These are phyloP conservation scores for Drosophila incognita DNA, from an alignment of 2,888 invertebrate genomes.

Conservation along the genomic window DNA sequence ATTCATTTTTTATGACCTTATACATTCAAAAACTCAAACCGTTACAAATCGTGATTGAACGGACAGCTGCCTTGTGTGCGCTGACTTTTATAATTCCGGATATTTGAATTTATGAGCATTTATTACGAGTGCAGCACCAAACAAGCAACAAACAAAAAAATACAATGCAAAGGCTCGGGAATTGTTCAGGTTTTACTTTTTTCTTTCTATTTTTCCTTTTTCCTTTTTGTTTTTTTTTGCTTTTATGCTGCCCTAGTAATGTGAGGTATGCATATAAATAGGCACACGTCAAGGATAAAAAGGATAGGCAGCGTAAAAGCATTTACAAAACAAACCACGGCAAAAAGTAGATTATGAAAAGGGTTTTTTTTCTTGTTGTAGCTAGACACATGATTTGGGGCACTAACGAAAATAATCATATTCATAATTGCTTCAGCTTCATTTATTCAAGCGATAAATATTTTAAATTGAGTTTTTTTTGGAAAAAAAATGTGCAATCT, in stretches of 20 bases:
- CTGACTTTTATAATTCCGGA: slow-evolving; percentile 37
- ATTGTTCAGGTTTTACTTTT: slow-evolving; percentile 1
- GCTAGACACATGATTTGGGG: slow-evolving; percentile 34
- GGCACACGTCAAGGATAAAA: slow-evolving; percentile 11
- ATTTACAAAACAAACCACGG: slow-evolving; percentile 29
- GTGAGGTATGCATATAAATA: slow-evolving; percentile 23
- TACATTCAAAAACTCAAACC: neutral
- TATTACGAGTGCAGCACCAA: slow-evolving; percentile 40
- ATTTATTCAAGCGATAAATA: slow-evolving; percentile 2
- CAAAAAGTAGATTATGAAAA: slow-evolving; percentile 45
- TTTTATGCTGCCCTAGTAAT: slow-evolving; percentile 42
- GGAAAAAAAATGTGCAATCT: neutral
- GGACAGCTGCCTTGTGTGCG: slow-evolving; percentile 33
- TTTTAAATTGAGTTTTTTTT: slow-evolving; percentile 6
- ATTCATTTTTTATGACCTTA: slow-evolving; percentile 28
- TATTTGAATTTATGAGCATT: slow-evolving; percentile 37
- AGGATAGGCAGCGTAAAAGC: slow-evolving; percentile 20
- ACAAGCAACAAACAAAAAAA: slow-evolving; percentile 2
- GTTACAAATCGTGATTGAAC: slow-evolving; percentile 15
- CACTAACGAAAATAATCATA: slow-evolving; percentile 10
- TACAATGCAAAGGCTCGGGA: slow-evolving; percentile 12
- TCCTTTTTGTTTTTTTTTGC: neutral
- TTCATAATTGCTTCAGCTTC: neutral
- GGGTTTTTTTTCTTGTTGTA: slow-evolving; percentile 11
- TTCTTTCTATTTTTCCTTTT: neutral